Evolutionary conservation across 2,113 vertebrate species (phyloP).

Genomic region (Dasyornis broadbenti): DNA sequence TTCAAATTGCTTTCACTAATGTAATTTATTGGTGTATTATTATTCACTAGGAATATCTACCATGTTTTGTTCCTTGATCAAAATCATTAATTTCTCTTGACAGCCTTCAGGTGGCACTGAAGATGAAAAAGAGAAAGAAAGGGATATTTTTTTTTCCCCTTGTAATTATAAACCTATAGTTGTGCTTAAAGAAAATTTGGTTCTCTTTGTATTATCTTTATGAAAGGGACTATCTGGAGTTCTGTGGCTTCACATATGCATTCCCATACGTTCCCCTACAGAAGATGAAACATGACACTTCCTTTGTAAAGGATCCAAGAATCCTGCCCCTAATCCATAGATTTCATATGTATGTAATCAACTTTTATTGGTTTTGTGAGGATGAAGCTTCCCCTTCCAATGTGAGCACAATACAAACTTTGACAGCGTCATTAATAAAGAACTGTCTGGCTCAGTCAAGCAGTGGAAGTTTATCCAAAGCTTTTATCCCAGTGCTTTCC

Average conservation of each 20-base stretch:
- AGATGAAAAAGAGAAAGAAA: not conserved
- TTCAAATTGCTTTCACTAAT: not conserved
- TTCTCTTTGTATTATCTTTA: constrained; percentile 3
- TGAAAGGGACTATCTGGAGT: not conserved
- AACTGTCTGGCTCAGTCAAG: not conserved
- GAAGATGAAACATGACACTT: constrained; percentile 63
- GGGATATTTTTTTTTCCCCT: not conserved
- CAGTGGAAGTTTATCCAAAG: not conserved
- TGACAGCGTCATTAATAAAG: constrained; percentile 52
- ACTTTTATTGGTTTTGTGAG: constrained; percentile 62
- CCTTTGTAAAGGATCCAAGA: constrained; percentile 61
- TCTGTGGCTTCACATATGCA: constrained; percentile 31
- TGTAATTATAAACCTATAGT: not conserved
- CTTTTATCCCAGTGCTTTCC: not conserved
- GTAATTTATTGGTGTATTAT: not conserved
- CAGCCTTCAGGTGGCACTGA: not conserved
- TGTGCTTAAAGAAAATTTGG: not conserved
- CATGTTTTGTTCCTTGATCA: not conserved
- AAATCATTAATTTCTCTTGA: not conserved
- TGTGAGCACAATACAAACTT: constrained; percentile 31
- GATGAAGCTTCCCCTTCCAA: constrained; percentile 34
- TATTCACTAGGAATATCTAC: not conserved
- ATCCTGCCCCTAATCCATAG: constrained; percentile 45
- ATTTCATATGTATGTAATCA: constrained; percentile 67
- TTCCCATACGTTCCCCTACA: not conserved